Evolutionary conservation across 92 coral and sea anemone genomes (phyloP), one percentile per base, ranked within the genome.

Genomic region (Isaurus tuberculatus): DNA sequence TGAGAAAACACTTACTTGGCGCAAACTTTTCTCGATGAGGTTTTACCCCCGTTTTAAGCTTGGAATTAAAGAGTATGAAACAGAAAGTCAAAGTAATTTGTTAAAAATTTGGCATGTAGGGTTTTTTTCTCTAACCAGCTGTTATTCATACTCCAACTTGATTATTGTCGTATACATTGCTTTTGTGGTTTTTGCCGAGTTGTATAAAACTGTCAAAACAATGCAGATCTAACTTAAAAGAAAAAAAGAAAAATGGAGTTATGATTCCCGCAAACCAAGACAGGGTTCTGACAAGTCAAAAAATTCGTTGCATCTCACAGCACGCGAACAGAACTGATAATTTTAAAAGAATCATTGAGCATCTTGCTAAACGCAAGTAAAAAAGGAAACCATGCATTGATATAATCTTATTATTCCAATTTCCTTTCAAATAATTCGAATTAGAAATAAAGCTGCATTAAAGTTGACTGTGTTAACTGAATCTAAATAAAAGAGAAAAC

Each of bases 131-230:
- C 8, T 8, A 13, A 40, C 46, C 11, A 40, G 11, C 20, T 23
- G 20, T 44, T 29, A 23, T 72, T 13, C 27, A 9, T 14, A 72
- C 23, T 43, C 27, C 30, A 10, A 23, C 48, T 16, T 70, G 17
- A 14, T 37, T 23, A 20, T 22, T 70, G 20, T 42, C 37, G 27
- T 26, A 11, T 44, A 9, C 25, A 55, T 8, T n/a, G 30, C 30
- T 72, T 72, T 72, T 40, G 60, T 27, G 78, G 78, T n/a, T 72
- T 43, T 72, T 25, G 6, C 17, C 53, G 43, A 72, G 61, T 29
- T 22, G 78, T 34, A 42, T 14, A 26, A 43, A 20, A 46, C 26
- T 11, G 78, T 44, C 78, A 72, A 72, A 72, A 72, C 60, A 72
- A 22, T 23, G 58, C 60, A 72, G 25, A 60, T 13, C 78, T 72